phyloP scores from a whole-genome alignment of 2,797 vertebrate genomes.

The Cygnus olor region DNA sequence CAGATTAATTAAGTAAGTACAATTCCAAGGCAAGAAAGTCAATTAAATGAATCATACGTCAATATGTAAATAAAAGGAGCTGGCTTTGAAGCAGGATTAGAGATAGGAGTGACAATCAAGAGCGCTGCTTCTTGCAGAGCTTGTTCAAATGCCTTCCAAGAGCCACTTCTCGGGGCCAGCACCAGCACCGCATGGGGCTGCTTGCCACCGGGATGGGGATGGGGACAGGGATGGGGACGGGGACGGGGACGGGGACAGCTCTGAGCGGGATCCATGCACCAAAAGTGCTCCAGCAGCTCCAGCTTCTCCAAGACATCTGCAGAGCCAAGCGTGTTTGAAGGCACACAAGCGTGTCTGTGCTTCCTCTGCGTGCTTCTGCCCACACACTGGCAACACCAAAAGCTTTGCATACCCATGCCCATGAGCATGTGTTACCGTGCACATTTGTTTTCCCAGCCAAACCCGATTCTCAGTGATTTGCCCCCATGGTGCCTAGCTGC shows the following conservation, averaged over 20 bases:
- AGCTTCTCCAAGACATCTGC: not conserved
- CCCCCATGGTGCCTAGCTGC: not conserved
- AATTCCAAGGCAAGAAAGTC: conserved; percentile 62
- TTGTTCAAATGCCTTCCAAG: not conserved
- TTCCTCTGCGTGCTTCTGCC: rapidly evolving
- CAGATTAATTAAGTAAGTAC: conserved; percentile 70
- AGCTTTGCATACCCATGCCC: rapidly evolving
- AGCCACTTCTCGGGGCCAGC: rapidly evolving
- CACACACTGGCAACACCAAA: rapidly evolving
- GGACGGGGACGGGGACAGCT: not conserved
- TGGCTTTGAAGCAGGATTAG: conserved; percentile 47
- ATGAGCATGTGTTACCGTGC: rapidly evolving
- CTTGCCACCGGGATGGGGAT: rapidly evolving
- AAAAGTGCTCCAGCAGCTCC: rapidly evolving
- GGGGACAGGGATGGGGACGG: not conserved
- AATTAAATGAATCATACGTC: conserved; percentile 50
- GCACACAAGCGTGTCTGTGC: not conserved
- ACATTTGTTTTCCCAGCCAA: not conserved
- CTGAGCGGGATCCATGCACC: not conserved
- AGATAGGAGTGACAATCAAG: not conserved
- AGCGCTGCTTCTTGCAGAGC: not conserved
- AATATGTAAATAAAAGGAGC: conserved; percentile 55
- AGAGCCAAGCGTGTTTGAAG: rapidly evolving
- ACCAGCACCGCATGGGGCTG: not conserved
- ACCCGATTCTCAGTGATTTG: rapidly evolving